Evolutionary conservation across 2,797 vertebrate species (phyloP).

Genomic region (Galaxias olidus): DNA sequence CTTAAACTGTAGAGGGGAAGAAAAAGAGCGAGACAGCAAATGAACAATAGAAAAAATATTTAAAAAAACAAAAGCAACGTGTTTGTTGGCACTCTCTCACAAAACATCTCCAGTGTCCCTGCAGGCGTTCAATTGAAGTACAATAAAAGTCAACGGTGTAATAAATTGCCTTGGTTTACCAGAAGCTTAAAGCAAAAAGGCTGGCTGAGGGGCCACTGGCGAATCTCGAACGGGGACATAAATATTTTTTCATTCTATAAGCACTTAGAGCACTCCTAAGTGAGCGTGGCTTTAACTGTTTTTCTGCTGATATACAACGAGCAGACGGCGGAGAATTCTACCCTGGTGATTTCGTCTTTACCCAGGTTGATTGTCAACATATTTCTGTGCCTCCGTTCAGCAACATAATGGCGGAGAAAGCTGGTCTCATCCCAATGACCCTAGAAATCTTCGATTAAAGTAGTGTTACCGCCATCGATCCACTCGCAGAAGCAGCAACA

Average conservation of each 20-base stretch:
- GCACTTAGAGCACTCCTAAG: slow-evolving; percentile 1
- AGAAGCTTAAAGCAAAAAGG: slow-evolving; percentile 36
- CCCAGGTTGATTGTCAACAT: slow-evolving; percentile 21
- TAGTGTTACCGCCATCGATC: slow-evolving; percentile 11
- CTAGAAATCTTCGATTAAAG: slow-evolving; percentile 2
- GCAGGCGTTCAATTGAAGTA: slow-evolving; percentile 37
- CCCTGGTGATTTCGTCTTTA: neutral
- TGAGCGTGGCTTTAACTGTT: neutral
- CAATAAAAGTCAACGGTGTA: slow-evolving; percentile 53
- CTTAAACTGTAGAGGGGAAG: neutral
- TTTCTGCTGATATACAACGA: neutral
- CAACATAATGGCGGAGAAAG: neutral
- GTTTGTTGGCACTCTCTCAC: slow-evolving; percentile 26
- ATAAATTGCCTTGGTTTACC: slow-evolving; percentile 46
- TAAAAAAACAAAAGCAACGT: slow-evolving; percentile 13
- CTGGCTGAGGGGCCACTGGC: slow-evolving; percentile 31
- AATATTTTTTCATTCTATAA: slow-evolving; percentile 23
- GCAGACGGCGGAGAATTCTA: neutral
- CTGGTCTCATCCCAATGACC: slow-evolving; percentile 11
- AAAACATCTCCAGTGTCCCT: slow-evolving; percentile 26
- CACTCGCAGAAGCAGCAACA: slow-evolving; percentile 12
- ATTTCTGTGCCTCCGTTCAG: neutral
- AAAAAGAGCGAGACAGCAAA: slow-evolving; percentile 7
- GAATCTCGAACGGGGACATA: slow-evolving; percentile 15
- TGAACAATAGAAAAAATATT: slow-evolving; percentile 14